These are phyloP conservation scores for Lithobates pipiens DNA, from an alignment of 2,797 vertebrate genomes.

Conservation along the genomic window DNA sequence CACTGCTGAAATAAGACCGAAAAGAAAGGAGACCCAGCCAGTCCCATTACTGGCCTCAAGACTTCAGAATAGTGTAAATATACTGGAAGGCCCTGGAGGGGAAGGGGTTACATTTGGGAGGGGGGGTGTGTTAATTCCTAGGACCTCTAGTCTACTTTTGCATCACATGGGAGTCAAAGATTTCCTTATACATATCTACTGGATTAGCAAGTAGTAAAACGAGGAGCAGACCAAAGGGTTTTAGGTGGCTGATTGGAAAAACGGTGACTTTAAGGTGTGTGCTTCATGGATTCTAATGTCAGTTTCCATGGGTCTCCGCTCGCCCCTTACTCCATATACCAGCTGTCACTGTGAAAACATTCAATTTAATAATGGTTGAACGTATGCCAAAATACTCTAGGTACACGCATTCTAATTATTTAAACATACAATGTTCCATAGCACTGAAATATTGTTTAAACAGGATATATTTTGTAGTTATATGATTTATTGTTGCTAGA, in stretches of 20 bases:
- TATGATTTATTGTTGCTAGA: conserved; percentile 20
- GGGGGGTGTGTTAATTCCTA: neutral
- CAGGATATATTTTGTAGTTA: neutral
- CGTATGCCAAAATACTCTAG: neutral
- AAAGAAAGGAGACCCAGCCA: too few relatives aligned
- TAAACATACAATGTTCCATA: neutral
- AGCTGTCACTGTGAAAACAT: neutral
- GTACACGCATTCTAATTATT: neutral
- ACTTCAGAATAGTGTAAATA: too few relatives aligned
- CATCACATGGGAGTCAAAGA: neutral
- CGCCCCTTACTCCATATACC: neutral
- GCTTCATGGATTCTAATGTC: neutral
- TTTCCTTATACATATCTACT: neutral
- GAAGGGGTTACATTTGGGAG: too few relatives aligned
- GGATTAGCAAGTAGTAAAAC: neutral
- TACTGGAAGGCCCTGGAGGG: too few relatives aligned
- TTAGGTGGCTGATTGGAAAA: neutral
- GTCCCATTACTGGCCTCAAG: too few relatives aligned
- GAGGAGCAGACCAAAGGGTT: neutral
- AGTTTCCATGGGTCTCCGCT: neutral
- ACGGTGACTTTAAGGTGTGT: neutral
- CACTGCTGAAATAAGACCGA: too few relatives aligned
- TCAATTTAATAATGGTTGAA: neutral
- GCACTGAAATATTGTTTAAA: neutral
- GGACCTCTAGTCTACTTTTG: neutral